These are phyloP conservation scores for Diplodus sargus DNA, from an alignment of 2,797 vertebrate genomes.

Conservation along the genomic window DNA sequence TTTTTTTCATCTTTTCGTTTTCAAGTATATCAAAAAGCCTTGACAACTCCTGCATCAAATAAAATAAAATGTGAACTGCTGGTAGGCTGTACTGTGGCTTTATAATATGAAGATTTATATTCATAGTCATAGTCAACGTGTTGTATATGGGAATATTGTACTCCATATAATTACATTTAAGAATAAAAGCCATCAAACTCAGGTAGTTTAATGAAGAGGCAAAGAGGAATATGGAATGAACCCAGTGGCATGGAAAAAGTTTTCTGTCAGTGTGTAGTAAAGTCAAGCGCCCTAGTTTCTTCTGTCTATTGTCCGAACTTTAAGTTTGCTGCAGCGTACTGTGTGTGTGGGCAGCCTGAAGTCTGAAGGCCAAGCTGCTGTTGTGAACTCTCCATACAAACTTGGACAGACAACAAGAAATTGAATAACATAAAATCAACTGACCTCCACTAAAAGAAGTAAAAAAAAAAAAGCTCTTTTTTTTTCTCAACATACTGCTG, in stretches of 20 bases:
- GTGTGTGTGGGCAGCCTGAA: constrained; percentile 72
- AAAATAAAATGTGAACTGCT: neutral
- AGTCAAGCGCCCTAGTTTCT: constrained; percentile 51
- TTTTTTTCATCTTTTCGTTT: neutral
- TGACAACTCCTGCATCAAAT: neutral
- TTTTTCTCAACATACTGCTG: neutral
- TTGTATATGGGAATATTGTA: neutral
- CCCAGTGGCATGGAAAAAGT: constrained; percentile 53
- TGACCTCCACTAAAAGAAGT: constrained; percentile 41
- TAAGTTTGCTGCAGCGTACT: constrained; percentile 53
- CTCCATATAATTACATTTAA: constrained; percentile 18
- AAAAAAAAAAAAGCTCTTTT: constrained; percentile 10
- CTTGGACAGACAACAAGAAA: constrained; percentile 49
- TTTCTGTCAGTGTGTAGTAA: constrained; percentile 62
- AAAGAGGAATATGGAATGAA: constrained; percentile 30
- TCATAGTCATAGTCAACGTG: too few species aligned
- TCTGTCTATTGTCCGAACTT: constrained; percentile 52
- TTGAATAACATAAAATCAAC: constrained; percentile 4
- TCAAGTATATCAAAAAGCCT: neutral
- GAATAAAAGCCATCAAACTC: constrained; percentile 2
- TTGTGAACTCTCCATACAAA: constrained; percentile 52
- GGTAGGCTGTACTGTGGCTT: neutral
- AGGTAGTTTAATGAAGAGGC: constrained; percentile 12
- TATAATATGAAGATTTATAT: too few species aligned
- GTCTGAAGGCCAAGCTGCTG: constrained; percentile 65